Evolutionary conservation across 2,113 vertebrate species (phyloP).

Genomic region (Willisornis vidua): DNA sequence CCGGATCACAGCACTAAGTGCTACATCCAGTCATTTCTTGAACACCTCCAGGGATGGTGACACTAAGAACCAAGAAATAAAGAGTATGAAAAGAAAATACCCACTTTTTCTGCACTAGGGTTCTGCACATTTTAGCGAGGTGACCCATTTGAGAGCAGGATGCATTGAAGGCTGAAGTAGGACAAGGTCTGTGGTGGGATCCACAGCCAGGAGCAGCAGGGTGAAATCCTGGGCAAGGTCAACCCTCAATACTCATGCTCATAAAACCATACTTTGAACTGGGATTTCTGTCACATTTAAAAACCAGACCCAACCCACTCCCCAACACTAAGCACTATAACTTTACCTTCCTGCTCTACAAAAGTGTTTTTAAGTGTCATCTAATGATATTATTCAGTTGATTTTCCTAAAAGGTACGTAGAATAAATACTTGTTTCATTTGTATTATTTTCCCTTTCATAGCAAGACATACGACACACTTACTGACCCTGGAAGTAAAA

Average conservation of each 20-base stretch:
- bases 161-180: background rate
- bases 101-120: background rate
- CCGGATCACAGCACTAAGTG: background rate
- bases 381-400: background rate
- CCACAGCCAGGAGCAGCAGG: background rate
- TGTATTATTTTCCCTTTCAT: background rate
- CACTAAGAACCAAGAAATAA: background rate
- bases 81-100: background rate
- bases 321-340: background rate
- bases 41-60: background rate
- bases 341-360: background rate
- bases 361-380: background rate
- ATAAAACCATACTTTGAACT: background rate
- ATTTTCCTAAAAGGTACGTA: background rate
- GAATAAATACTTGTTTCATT: background rate
- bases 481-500: background rate
- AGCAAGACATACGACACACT: background rate
- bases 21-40: background rate
- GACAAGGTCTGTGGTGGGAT: background rate
- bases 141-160: background rate
- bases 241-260: background rate
- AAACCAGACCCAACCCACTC: rapidly evolving
- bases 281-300: background rate
- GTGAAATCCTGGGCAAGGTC: background rate
- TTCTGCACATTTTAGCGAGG: background rate